Conservation (phyloP, 1,140 invertebrate genomes). For the Pectinophora gossypiella region DNA sequence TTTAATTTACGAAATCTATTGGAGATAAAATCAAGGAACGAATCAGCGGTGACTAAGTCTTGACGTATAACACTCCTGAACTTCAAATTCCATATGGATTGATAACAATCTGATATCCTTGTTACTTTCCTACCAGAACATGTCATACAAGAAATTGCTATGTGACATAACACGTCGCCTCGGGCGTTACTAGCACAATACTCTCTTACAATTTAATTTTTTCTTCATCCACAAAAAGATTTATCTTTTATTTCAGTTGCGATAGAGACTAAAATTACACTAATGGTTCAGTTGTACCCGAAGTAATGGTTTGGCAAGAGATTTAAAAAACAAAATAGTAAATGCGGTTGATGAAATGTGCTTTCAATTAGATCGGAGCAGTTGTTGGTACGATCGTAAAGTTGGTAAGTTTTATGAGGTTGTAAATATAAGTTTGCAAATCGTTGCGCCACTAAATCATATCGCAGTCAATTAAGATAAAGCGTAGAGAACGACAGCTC, state of each 20-base stretch:
- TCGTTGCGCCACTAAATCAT: conserved; percentile 61
- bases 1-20: conserved; percentile 23
- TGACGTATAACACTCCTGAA: conserved; percentile 22
- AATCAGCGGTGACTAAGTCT: conserved; percentile 10
- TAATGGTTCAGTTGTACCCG: not conserved
- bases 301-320: not conserved
- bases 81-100: conserved; percentile 37
- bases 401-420: not conserved
- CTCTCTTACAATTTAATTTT: conserved; percentile 5
- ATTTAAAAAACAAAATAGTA: not conserved
- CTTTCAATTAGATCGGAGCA: not conserved
- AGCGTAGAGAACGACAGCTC: conserved; percentile 55
- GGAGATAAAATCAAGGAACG: conserved; percentile 53
- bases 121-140: conserved; percentile 48
- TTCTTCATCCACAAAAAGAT: not conserved
- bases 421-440: conserved; percentile 16
- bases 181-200: conserved; percentile 45
- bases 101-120: conserved; percentile 68
- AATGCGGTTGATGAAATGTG: not conserved
- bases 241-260: too few relatives aligned
- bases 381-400: not conserved
- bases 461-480: conserved; percentile 73
- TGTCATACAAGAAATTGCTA: conserved; percentile 52
- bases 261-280: not conserved
- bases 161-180: conserved; percentile 60